Evolutionary conservation across 2,113 vertebrate genomes (phyloP).

Genomic region (Rhegmatorhina hoffmannsi): DNA sequence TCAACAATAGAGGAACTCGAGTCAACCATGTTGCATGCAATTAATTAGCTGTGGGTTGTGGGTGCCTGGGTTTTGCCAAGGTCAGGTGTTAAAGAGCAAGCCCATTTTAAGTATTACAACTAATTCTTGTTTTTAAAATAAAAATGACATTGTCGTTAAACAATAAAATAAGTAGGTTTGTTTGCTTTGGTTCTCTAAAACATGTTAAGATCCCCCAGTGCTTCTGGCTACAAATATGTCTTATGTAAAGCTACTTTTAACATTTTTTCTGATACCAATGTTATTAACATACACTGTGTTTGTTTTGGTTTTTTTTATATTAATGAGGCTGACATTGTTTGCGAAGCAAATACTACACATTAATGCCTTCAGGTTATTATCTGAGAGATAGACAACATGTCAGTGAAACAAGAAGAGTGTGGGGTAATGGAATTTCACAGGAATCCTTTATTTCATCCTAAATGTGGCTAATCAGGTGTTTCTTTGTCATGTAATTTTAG

Average conservation of each 20-base stretch:
- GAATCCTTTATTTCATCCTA: slow-evolving; percentile 12
- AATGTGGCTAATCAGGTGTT: slow-evolving; percentile 7
- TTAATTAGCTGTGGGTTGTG: neutral
- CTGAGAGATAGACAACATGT: neutral
- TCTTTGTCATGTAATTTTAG: slow-evolving; percentile 36
- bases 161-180: neutral
- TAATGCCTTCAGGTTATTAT: slow-evolving; percentile 26
- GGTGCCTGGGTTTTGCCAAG: neutral
- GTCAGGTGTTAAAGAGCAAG: slow-evolving; percentile 13
- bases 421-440: neutral
- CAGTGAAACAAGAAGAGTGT: neutral
- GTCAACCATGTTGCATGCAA: neutral
- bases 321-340: slow-evolving; percentile 11
- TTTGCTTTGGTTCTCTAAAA: neutral
- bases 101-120: neutral
- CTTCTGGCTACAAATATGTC: neutral
- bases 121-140: neutral
- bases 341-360: neutral
- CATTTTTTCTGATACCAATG: neutral
- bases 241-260: neutral
- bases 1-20: neutral
- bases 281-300: neutral
- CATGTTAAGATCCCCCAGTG: neutral
- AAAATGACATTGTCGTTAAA: slow-evolving; percentile 13
- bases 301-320: neutral